Evolutionary conservation across 1,140 invertebrate genomes (phyloP), one percentile per base, ranked within the genome.

Genomic region (Thaumatotibia leucotreta): DNA sequence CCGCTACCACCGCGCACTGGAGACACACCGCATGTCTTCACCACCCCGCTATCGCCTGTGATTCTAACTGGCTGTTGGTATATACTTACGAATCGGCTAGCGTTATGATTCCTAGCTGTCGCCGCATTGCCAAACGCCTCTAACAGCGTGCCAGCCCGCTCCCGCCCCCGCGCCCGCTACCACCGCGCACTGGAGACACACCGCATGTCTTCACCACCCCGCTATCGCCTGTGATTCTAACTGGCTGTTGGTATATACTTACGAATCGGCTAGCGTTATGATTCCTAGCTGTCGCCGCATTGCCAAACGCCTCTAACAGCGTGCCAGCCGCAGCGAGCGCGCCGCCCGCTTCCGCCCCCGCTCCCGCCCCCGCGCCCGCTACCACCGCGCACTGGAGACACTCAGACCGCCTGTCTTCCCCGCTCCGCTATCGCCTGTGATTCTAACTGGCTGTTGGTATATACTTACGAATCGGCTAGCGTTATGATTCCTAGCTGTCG

Each of bases 191-290:
- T 96, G 95, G 68, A 97, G n/a, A n/a, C n/a, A n/a, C n/a, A n/a
- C n/a, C n/a, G n/a, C n/a, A n/a, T n/a, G n/a, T n/a, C n/a, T n/a
- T n/a, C n/a, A n/a, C n/a, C n/a, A n/a, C n/a, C n/a, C n/a, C n/a
- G n/a, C n/a, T 96, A 88, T 96, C 94, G 29, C 96, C 92, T 75
- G 95, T 96, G 71, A 97, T 95, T n/a, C n/a, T n/a, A n/a, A 10
- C 9, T 1, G 33, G 33, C 33, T 3, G 14, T 10, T 32, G 33
- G 14, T 3, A 1, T 9, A 39, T 62, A 92, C 93, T 93, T 85
- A 96, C 96, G 93, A 96, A 96, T 93, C 96, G 92, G 66, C 96
- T 96, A 63, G 96, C 95, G 86, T 97, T 96, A 80, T 95, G 94
- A 87, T 97, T 97, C 74, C 93, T 92, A 66, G 93, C 88, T 4